Evolutionary conservation across 2,888 invertebrate genomes (phyloP), one percentile per base, ranked within the genome.

Genomic region (Druceiella hillmani): DNA sequence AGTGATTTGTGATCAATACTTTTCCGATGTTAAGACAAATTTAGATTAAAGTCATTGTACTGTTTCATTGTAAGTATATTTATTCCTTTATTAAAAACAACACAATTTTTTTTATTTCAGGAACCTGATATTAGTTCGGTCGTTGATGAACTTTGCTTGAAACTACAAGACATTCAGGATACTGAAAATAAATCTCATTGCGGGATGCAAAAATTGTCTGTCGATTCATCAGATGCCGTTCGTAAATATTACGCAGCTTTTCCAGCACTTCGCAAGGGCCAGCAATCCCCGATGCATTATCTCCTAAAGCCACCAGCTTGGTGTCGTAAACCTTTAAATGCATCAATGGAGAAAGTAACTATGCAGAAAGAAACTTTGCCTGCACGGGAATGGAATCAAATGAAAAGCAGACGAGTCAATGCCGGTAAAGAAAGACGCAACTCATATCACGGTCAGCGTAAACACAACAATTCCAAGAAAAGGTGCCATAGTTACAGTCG

Each of bases 111-210:
- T 54, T 55, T 30, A 44, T 68, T 78, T 52, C 75, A 89, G 86
- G 82, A 81, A 66, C 76, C 80, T 66, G 83, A 83, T 61, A 81
- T 88, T 56, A 86, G 87, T 71, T 78, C 78, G 56, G 75, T 89
- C 61, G 84, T 89, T 51, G 87, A 88, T 65, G 87, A 89, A 71
- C 74, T 89, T 58, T 86, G 85, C 65, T 76, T 75, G 51, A 82
- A 82, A 66, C 70, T 88, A 54, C 81, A 83, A 62, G 81, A 85
- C 63, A 76, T 82, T 53, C 80, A 64, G 52, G 62, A 67, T 53
- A 58, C 60, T 56, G 62, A 62, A 51, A 53, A 59, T 55, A 58
- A 54, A 54, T 62, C 58, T 51, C 62, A 52, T 63, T 68, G 58
- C 66, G 72, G 63, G 61, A 77, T 70, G 69, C 69, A 67, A 55